Conservation (phyloP, 2,888 invertebrate species). For the Trichopoda pennipes region DNA sequence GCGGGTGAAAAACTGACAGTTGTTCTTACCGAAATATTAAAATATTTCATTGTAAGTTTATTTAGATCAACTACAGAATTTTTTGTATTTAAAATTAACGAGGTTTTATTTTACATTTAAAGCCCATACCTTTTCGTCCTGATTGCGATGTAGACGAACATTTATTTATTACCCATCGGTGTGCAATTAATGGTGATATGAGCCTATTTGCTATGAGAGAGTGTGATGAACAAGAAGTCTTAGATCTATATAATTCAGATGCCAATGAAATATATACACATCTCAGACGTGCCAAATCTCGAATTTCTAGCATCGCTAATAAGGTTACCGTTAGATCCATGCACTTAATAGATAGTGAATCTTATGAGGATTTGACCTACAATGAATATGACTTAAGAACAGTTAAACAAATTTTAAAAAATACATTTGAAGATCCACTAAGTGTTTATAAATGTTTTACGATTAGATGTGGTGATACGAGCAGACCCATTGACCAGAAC, state of each 20-base stretch:
- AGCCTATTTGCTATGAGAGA: conserved; percentile 64
- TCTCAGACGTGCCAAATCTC: background rate
- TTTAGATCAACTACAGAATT: background rate
- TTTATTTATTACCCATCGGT: conserved; percentile 76
- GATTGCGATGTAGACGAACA: conserved; percentile 70
- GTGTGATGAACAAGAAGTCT: conserved; percentile 70
- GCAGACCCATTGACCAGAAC: conserved; percentile 62
- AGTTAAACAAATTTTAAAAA: conserved; percentile 65
- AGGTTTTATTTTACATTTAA: background rate
- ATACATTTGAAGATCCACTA: conserved; percentile 69
- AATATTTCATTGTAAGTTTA: conserved; percentile 74
- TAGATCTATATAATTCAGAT: conserved; percentile 48
- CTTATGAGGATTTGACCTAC: background rate
- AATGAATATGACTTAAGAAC: conserved; percentile 62
- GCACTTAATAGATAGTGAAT: background rate
- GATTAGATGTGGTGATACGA: conserved; percentile 74
- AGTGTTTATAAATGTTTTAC: conserved; percentile 70
- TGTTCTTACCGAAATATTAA: conserved; percentile 65
- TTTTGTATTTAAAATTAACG: too few species aligned
- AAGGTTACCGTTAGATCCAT: background rate
- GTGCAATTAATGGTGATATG: conserved; percentile 74
- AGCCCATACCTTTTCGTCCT: conserved; percentile 75
- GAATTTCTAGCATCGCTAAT: conserved; percentile 17
- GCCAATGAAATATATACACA: background rate
- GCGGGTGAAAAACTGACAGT: conserved; percentile 52